Percentiles rank a stretch among this genome's conserved stretches.
These are phyloP conservation scores for Poeciliopsis occidentalis DNA, from an alignment of 2,113 vertebrate species.

Conservation along the genomic window DNA sequence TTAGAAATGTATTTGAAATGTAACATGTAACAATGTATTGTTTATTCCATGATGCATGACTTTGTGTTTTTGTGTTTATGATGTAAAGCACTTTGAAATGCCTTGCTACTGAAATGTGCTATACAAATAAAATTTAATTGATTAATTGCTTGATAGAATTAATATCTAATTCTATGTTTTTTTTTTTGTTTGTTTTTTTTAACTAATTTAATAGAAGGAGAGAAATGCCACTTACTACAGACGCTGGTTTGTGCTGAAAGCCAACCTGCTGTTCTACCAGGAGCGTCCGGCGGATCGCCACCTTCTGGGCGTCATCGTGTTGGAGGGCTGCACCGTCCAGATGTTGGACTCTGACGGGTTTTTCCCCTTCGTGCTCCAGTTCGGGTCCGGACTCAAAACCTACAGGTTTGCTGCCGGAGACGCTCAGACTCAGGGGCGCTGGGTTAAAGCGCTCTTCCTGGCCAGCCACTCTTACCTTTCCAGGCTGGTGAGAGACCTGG, in stretches of 20 bases:
- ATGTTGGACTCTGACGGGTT: conserved; percentile 60
- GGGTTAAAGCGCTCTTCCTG: conserved; percentile 77
- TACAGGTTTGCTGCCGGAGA: conserved; percentile 81
- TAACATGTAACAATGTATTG: no score
- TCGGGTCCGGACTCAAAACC: conserved; percentile 61
- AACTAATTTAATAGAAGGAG: conserved; percentile 53
- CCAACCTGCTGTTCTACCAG: conserved; percentile 85
- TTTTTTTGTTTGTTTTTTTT: background rate
- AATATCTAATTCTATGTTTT: no score
- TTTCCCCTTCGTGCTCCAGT: conserved; percentile 76
- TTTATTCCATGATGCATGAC: no score
- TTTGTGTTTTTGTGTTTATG: no score
- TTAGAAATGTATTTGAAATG: no score
- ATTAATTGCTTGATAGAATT: no score
- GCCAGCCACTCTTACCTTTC: conserved; percentile 78
- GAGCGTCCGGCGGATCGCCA: conserved; percentile 75
- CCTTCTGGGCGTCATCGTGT: conserved; percentile 80
- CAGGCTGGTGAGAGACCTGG: conserved; percentile 74
- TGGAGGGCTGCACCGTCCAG: conserved; percentile 82
- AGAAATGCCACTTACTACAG: conserved; percentile 76
- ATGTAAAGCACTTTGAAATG: no score
- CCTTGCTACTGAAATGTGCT: no score
- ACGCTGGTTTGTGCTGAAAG: conserved; percentile 82
- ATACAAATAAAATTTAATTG: no score
- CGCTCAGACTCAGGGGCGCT: conserved; percentile 68